Conservation (phyloP, 2,797 vertebrate species). For the Bovichtus diacanthus region DNA sequence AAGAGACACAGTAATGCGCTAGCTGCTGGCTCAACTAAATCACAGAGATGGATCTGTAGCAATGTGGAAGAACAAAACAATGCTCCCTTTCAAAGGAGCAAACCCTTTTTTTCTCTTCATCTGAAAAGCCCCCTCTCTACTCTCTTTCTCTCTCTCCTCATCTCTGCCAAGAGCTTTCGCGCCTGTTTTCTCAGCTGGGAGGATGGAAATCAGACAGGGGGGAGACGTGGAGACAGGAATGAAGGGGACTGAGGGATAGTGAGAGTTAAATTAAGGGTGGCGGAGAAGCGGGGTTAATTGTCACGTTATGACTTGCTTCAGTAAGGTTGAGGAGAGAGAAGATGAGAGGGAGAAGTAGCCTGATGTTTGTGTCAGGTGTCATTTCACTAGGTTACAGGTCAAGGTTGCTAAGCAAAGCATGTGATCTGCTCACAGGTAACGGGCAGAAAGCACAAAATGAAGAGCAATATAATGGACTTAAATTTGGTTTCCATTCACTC, state of each 20-base stretch:
- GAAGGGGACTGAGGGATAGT: slow-evolving; percentile 22
- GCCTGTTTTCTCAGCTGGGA: slow-evolving; percentile 85
- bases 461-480: not conserved
- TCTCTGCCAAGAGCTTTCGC: slow-evolving; percentile 76
- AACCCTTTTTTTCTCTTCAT: slow-evolving; percentile 59
- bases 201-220: slow-evolving; percentile 76
- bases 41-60: slow-evolving; percentile 68
- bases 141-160: slow-evolving; percentile 48
- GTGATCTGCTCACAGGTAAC: not conserved
- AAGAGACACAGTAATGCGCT: slow-evolving; percentile 77
- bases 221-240: slow-evolving; percentile 44
- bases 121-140: slow-evolving; percentile 73
- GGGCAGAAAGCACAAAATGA: slow-evolving; percentile 1
- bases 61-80: slow-evolving; percentile 74
- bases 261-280: slow-evolving; percentile 29
- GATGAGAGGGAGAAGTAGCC: not conserved
- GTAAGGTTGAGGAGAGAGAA: not conserved
- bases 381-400: slow-evolving; percentile 1
- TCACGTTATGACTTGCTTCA: slow-evolving; percentile 4
- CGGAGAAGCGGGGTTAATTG: slow-evolving; percentile 20
- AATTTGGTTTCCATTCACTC: slow-evolving; percentile 16
- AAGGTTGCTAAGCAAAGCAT: slow-evolving; percentile 15
- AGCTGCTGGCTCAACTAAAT: slow-evolving; percentile 73
- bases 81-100: slow-evolving; percentile 76
- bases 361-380: not conserved